A percentile compares a stretch with the other conserved stretches of the same genome.
These are phyloP conservation scores for Craniophora ligustri DNA, from an alignment of 2,888 invertebrate species.

Conservation along the genomic window DNA sequence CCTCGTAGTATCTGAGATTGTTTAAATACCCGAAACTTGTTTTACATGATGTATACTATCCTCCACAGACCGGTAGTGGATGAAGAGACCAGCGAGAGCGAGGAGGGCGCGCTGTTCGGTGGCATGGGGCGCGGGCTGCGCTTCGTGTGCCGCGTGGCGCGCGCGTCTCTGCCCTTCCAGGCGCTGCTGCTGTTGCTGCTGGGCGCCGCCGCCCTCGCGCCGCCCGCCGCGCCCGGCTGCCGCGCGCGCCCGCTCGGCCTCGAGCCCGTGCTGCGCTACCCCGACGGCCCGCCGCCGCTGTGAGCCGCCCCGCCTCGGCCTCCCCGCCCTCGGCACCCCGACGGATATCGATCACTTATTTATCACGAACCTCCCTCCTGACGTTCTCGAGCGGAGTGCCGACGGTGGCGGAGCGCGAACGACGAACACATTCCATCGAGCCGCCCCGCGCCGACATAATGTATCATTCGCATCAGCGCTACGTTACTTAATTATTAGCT, in stretches of 20 bases:
- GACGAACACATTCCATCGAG: constrained; percentile 43
- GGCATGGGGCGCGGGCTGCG: constrained; percentile 92
- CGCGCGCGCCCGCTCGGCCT: constrained; percentile 93
- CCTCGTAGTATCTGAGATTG: too few species aligned
- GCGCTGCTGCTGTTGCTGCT: constrained; percentile 97
- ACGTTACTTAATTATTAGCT: constrained; percentile 86
- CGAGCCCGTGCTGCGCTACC: constrained; percentile 96
- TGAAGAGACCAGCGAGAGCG: constrained; percentile 62
- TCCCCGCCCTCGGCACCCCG: constrained; percentile 60
- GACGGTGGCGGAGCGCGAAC: constrained; percentile 60
- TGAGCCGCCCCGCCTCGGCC: constrained; percentile 52
- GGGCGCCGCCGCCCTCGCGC: constrained; percentile 97
- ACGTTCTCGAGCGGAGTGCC: neutral
- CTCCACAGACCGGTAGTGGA: constrained; percentile 67
- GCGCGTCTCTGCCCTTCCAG: constrained; percentile 98
- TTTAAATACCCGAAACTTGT: too few species aligned
- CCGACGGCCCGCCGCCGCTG: constrained; percentile 97
- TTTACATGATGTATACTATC: too few species aligned
- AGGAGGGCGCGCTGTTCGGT: constrained; percentile 69
- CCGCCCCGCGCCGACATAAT: constrained; percentile 43
- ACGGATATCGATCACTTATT: constrained; percentile 18
- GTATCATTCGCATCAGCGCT: constrained; percentile 75
- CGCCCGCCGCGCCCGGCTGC: constrained; percentile 95
- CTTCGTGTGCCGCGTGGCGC: constrained; percentile 96
- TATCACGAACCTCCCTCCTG: neutral